Conservation (phyloP, 1,140 invertebrate genomes). For the Drosophila equinoxialis region DNA sequence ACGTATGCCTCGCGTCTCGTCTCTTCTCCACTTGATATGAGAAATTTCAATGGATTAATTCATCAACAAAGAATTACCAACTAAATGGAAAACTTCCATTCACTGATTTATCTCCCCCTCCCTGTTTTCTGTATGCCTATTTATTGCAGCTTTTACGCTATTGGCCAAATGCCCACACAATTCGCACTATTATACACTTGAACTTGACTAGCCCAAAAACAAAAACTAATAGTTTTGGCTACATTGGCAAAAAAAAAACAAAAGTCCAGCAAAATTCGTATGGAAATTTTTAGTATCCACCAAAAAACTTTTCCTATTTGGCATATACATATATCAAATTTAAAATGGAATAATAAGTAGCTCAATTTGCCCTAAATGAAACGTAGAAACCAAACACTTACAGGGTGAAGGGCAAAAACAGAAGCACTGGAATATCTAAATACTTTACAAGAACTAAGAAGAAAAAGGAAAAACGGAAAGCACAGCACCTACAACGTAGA, state of each 20-base stretch:
- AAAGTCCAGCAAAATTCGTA: conserved; percentile 12
- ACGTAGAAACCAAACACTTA: no score
- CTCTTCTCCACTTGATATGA: background rate
- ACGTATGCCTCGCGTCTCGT: background rate
- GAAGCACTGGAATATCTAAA: no score
- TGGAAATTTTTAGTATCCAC: conserved; percentile 43
- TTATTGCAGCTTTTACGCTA: background rate
- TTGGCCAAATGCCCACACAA: conserved; percentile 30
- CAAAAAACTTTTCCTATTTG: conserved; percentile 14
- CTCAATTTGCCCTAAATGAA: no score
- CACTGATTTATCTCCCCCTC: conserved; percentile 4
- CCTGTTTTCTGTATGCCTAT: background rate
- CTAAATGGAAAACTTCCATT: conserved; percentile 3
- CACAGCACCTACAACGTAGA: no score
- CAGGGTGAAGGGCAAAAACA: no score
- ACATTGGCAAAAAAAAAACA: conserved; percentile 8
- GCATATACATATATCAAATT: conserved; percentile 12
- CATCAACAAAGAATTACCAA: conserved; percentile 3
- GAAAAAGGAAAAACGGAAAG: no score
- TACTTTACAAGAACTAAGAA: no score
- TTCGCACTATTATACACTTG: conserved; percentile 31
- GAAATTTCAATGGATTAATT: conserved; percentile 3
- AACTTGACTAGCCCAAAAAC: conserved; percentile 37
- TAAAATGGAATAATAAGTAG: no score
- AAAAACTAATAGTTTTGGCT: conserved; percentile 17